phyloP scores from a whole-genome alignment of 1,140 invertebrate genomes.

The Colletes gigas region DNA sequence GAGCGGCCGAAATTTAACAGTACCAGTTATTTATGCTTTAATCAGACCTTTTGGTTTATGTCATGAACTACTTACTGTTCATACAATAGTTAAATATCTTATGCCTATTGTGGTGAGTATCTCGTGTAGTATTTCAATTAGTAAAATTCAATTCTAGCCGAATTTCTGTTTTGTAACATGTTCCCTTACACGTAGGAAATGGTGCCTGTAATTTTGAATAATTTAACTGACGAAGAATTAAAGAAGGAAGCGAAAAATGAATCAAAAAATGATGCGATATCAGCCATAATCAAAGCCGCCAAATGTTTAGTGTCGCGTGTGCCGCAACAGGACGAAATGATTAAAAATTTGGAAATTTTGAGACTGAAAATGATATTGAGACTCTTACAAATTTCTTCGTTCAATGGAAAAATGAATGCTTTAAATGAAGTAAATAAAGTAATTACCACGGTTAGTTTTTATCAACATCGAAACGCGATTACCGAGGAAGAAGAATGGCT shows the following conservation, averaged over 20 bases:
- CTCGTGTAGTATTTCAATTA: slow-evolving; percentile 1
- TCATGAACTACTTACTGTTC: slow-evolving; percentile 93
- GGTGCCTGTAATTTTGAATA: slow-evolving; percentile 94
- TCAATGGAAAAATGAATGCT: slow-evolving; percentile 99
- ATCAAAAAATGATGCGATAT: slow-evolving; percentile 95
- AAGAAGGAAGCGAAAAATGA: slow-evolving; percentile 98
- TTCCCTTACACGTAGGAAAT: slow-evolving; percentile 86
- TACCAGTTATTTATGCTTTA: slow-evolving; percentile 91
- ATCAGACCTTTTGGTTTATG: slow-evolving; percentile 96
- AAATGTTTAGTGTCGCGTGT: slow-evolving; percentile 92
- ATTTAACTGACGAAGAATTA: slow-evolving; percentile 97
- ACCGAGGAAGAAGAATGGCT: slow-evolving; percentile 95
- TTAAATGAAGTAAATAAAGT: slow-evolving; percentile 99
- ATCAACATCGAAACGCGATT: slow-evolving; percentile 87
- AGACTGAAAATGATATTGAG: slow-evolving; percentile 97
- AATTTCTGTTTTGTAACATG: not conserved
- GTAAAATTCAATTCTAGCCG: not conserved
- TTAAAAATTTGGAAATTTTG: slow-evolving; percentile 96
- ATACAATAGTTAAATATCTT: slow-evolving; percentile 95
- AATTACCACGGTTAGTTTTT: slow-evolving; percentile 94
- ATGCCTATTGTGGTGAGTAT: slow-evolving; percentile 93
- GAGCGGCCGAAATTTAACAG: slow-evolving; percentile 86
- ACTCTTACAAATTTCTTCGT: slow-evolving; percentile 97
- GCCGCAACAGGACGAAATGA: slow-evolving; percentile 90
- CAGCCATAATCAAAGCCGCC: slow-evolving; percentile 93